Conservation (phyloP, 2,113 vertebrate species). For the Phoenicopterus ruber region DNA sequence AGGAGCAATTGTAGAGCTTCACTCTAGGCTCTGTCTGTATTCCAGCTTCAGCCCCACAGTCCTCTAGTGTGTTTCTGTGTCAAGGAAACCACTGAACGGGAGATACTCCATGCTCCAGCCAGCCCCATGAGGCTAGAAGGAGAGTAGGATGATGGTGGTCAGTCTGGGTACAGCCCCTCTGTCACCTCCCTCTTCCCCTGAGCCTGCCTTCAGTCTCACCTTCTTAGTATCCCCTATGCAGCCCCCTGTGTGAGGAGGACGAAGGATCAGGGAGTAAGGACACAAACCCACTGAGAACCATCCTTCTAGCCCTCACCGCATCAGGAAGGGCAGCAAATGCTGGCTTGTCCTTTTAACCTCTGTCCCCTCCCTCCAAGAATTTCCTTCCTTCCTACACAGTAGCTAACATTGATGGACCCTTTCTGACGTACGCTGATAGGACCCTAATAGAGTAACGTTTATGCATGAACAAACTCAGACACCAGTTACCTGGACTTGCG, state of each 20-base stretch:
- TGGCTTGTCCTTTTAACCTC: background rate
- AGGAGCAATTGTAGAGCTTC: background rate
- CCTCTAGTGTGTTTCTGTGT: background rate
- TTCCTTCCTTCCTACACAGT: background rate
- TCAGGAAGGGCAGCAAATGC: background rate
- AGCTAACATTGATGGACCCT: background rate
- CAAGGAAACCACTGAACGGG: background rate
- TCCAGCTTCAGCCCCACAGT: background rate
- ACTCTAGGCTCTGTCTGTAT: background rate
- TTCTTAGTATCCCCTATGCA: rapidly evolving
- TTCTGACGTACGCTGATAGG: background rate
- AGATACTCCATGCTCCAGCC: background rate
- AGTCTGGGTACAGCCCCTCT: background rate
- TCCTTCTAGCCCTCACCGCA: background rate
- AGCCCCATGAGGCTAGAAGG: background rate
- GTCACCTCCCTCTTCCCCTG: background rate
- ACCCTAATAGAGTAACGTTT: background rate
- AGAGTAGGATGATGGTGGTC: background rate
- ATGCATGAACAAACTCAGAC: background rate
- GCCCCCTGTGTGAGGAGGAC: background rate
- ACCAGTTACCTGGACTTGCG: background rate
- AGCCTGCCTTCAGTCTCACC: background rate
- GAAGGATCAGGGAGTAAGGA: background rate
- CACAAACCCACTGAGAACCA: background rate
- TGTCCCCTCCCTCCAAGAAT: background rate